These are phyloP conservation scores for Holocentrus rufus DNA, from an alignment of 2,797 vertebrate genomes.

Conservation along the genomic window DNA sequence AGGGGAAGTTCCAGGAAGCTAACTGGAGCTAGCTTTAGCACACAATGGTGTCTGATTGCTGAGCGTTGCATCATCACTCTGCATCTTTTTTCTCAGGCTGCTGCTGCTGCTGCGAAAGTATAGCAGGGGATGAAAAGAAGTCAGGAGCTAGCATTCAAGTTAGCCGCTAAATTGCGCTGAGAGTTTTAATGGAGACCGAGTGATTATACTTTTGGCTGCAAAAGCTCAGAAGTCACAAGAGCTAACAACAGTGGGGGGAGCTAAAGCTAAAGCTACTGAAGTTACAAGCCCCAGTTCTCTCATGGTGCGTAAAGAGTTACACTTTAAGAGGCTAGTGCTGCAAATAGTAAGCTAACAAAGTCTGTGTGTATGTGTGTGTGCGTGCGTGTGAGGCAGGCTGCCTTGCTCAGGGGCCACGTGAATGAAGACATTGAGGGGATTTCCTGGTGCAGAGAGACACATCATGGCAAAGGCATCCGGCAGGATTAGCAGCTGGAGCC, in stretches of 20 bases:
- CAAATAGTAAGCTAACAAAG: slow-evolving; percentile 30
- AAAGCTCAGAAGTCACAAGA: slow-evolving; percentile 6
- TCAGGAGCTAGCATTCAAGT: slow-evolving; percentile 29
- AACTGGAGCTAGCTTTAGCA: slow-evolving; percentile 53
- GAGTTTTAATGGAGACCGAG: slow-evolving; percentile 32
- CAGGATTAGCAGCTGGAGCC: slow-evolving; percentile 75
- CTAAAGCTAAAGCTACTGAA: slow-evolving; percentile 9
- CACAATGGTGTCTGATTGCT: slow-evolving; percentile 75
- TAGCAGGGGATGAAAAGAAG: slow-evolving; percentile 43
- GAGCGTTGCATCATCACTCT: slow-evolving; percentile 75
- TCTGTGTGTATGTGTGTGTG: slow-evolving; percentile 34
- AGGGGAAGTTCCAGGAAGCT: slow-evolving; percentile 73
- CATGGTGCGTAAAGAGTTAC: slow-evolving; percentile 15
- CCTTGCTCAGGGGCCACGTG: slow-evolving; percentile 37
- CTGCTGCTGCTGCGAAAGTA: slow-evolving; percentile 52
- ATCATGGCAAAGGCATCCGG: slow-evolving; percentile 81
- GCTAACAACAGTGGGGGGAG: slow-evolving; percentile 9
- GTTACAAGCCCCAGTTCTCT: not conserved
- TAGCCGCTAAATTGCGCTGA: not conserved
- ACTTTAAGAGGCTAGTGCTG: slow-evolving; percentile 21
- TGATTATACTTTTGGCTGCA: not conserved
- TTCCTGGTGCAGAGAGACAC: slow-evolving; percentile 79
- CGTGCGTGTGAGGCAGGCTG: slow-evolving; percentile 47
- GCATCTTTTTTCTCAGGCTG: slow-evolving; percentile 36
- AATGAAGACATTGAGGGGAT: slow-evolving; percentile 81